Conservation (phyloP, 2,113 vertebrate genomes). For the Microtus pennsylvanicus region DNA sequence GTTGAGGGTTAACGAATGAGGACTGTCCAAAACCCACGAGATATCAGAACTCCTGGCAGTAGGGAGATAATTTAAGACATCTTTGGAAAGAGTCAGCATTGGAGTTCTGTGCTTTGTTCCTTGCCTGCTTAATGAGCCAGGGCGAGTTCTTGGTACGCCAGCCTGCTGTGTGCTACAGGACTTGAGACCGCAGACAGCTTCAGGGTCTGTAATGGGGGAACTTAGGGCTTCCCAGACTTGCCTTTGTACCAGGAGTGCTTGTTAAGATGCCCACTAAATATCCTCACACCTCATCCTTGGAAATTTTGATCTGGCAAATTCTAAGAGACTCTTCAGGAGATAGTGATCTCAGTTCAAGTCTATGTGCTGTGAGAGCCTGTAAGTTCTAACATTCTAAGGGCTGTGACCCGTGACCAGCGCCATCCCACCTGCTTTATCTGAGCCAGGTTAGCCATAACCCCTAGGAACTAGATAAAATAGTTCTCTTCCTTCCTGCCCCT, state of each 20-base stretch:
- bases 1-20: neutral
- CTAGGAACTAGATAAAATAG: conserved; percentile 9
- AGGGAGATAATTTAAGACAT: neutral
- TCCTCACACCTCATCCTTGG: conserved; percentile 7
- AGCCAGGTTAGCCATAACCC: conserved; percentile 49
- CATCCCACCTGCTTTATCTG: neutral
- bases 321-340: neutral
- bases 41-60: neutral
- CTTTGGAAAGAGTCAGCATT: conserved; percentile 16
- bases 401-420: neutral
- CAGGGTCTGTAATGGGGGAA: neutral
- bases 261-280: neutral
- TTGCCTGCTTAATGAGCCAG: neutral
- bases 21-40: neutral
- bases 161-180: neutral
- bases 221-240: conserved; percentile 27
- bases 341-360: neutral
- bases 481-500: conserved; percentile 27
- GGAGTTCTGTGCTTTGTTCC: neutral
- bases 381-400: neutral
- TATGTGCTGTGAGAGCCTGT: conserved; percentile 2
- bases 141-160: neutral
- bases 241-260: neutral
- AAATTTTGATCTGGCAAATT: conserved; percentile 44
- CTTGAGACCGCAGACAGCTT: neutral